Evolutionary conservation across 2,797 vertebrate genomes (phyloP), one percentile per base, ranked within the genome.

Genomic region (Varecia variegata): DNA sequence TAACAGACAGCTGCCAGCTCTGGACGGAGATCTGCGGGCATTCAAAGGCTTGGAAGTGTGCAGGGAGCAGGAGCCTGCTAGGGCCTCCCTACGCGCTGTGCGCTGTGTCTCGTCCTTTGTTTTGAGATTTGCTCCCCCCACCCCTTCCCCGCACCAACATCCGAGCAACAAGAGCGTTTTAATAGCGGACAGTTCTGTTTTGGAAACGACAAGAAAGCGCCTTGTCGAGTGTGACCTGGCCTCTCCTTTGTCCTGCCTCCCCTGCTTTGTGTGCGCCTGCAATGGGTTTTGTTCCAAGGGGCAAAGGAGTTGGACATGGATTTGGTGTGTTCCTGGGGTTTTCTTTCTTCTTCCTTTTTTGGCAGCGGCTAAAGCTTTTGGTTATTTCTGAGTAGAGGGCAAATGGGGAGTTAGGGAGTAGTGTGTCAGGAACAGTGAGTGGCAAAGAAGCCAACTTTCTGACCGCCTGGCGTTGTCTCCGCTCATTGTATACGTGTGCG

Each of bases 1-100:
- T 98, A 98, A 98, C 84, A 6, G 98, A 97, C 98, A 99, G 98
- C 98, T 99, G 98, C 98, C 98, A 90, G 97, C 98, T 96, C 98
- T 96, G 81, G 98, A 97, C 98, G 30, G 93, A 87, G 98, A 95
- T 98, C 98, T 97, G 98, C 86, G 89, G 97, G 97, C 98, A 98
- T 98, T 98, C 98, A 98, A 98, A 98, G 97, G 98, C 98, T 85
- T 43, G 84, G 94, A 88, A 83, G 97, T 81, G 95, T 93, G 81
- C 91, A 47, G 97, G 96, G 97, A 98, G 98, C 97, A 96, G 98
- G 97, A 97, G 96, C 95, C 25, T 35, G 70, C 23, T 5, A 2
- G 56, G 92, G 95, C 93, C 85, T 91, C 96, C 96, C 95, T 93
- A 25, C 90, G 90, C 56, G 0, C 92, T 43, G 35, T 9, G 62